A percentile compares a stretch with the other conserved stretches of the same genome.
phyloP scores from a whole-genome alignment of 2,797 vertebrate genomes.

The Lacerta agilis region DNA sequence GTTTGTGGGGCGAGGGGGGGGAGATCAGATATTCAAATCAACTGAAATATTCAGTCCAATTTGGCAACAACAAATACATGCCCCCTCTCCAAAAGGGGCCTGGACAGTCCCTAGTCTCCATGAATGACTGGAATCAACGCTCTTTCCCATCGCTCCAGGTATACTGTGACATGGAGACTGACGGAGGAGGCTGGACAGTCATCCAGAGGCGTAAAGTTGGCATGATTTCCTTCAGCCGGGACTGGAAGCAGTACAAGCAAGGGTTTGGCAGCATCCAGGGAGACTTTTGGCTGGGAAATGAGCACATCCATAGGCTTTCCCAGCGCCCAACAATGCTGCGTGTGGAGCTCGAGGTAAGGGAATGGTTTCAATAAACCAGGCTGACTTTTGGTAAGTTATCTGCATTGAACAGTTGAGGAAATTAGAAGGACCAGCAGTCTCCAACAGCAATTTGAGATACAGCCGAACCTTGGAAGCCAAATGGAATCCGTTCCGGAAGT shows the following conservation, averaged over 20 bases:
- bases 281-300: slow-evolving; percentile 98
- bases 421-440: not conserved
- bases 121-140: not conserved
- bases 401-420: accelerated
- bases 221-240: slow-evolving; percentile 89
- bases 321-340: slow-evolving; percentile 88
- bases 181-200: slow-evolving; percentile 94
- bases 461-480: too few relatives aligned
- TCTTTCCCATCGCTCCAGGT: slow-evolving; percentile 78
- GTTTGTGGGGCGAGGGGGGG: too few relatives aligned
- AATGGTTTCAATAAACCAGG: not conserved
- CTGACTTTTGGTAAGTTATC: accelerated
- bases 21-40: not conserved
- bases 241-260: slow-evolving; percentile 94
- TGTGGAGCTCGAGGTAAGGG: slow-evolving; percentile 91
- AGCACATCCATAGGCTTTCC: slow-evolving; percentile 92
- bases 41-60: not conserved
- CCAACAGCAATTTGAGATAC: not conserved
- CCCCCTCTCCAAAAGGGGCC: not conserved
- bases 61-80: not conserved
- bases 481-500: too few relatives aligned
- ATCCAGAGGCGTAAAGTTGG: slow-evolving; percentile 96
- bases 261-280: slow-evolving; percentile 94
- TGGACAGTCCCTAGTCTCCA: not conserved
- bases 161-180: slow-evolving; percentile 95